These are phyloP conservation scores for Leucozona laternaria DNA, from an alignment of 2,888 invertebrate species.

Conservation along the genomic window DNA sequence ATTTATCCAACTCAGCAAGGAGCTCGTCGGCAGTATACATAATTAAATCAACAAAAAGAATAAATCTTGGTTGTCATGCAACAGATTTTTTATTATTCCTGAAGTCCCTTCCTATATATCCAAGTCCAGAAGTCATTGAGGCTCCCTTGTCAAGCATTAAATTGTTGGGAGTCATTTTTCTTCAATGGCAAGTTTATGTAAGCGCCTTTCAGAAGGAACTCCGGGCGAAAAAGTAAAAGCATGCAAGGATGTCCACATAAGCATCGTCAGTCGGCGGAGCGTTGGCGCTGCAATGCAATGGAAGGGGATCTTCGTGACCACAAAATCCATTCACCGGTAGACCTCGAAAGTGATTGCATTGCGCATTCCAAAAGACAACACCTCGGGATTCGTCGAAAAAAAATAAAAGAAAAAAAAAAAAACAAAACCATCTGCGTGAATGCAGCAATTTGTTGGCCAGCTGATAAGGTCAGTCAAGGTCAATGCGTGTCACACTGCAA, in stretches of 20 bases:
- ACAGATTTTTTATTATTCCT: not conserved
- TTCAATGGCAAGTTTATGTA: conserved; percentile 58
- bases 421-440: conserved; percentile 45
- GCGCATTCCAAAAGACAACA: conserved; percentile 50
- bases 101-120: not conserved
- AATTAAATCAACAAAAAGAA: conserved; percentile 27
- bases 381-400: not conserved
- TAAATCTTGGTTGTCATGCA: conserved; percentile 8
- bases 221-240: conserved; percentile 69
- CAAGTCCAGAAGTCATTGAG: conserved; percentile 28
- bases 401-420: not conserved
- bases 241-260: conserved; percentile 57
- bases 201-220: conserved; percentile 37
- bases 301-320: conserved; percentile 29
- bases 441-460: conserved; percentile 46
- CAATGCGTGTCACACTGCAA: conserved; percentile 29
- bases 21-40: not conserved
- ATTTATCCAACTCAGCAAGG: conserved; percentile 36
- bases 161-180: conserved; percentile 48
- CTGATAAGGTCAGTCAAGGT: conserved; percentile 71
- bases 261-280: too few species aligned
- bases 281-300: not conserved
- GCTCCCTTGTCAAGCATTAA: conserved; percentile 17
- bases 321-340: conserved; percentile 59
- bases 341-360: conserved; percentile 73